phyloP scores from a whole-genome alignment of 2,113 vertebrate genomes.

The Etheostoma cragini region DNA sequence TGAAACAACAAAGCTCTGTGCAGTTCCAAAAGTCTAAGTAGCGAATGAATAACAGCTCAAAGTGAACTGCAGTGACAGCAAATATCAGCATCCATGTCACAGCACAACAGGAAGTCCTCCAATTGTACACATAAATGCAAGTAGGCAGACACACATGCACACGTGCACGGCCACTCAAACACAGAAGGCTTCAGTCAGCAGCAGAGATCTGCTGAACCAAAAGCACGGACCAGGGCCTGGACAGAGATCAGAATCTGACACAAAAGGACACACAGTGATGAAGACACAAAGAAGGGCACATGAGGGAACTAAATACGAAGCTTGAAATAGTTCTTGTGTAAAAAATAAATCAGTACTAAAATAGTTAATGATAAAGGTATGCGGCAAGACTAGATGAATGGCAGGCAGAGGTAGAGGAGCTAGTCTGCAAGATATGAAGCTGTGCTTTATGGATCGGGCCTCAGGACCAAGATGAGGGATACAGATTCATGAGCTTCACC shows the following conservation, averaged over 20 bases:
- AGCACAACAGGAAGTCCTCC: constrained; percentile 50
- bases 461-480: constrained; percentile 31
- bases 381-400: not conserved
- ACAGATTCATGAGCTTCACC: constrained; percentile 28
- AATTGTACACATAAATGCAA: constrained; percentile 15
- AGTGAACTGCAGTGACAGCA: constrained; percentile 60
- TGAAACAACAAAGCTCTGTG: not conserved
- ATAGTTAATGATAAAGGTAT: constrained; percentile 4
- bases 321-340: constrained; percentile 12
- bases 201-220: constrained; percentile 72
- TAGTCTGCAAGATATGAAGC: constrained; percentile 21
- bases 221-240: constrained; percentile 35
- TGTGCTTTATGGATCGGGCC: not conserved
- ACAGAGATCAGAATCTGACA: constrained; percentile 61
- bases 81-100: constrained; percentile 53
- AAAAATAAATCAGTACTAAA: constrained; percentile 43
- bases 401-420: not conserved
- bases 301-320: constrained; percentile 16
- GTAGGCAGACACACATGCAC: constrained; percentile 30
- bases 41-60: constrained; percentile 3
- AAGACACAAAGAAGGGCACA: constrained; percentile 20
- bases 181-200: constrained; percentile 72
- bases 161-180: constrained; percentile 27
- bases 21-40: not conserved
- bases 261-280: constrained; percentile 37